These are phyloP conservation scores for Idaea aversata DNA, from an alignment of 2,888 invertebrate species.

Conservation along the genomic window DNA sequence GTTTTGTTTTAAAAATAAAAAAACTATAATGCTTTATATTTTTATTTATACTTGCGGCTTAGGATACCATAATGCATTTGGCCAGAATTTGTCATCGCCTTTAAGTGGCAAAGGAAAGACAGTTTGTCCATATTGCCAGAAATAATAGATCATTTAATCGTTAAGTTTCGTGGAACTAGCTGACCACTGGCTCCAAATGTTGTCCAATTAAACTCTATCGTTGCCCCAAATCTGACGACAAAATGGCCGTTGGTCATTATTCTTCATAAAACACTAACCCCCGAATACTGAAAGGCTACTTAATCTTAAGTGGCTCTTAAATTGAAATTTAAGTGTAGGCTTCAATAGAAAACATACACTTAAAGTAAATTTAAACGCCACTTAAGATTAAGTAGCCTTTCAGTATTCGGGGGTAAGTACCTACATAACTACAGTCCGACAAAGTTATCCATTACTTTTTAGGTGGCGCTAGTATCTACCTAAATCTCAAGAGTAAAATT, in stretches of 20 bases:
- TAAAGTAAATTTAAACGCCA: no score
- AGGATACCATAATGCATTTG: neutral
- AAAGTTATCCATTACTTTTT: neutral
- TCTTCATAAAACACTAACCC: constrained; percentile 35
- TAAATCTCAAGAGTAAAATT: neutral
- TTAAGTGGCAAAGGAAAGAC: neutral
- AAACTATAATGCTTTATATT: no score
- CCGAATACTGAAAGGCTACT: no score
- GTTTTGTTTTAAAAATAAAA: no score
- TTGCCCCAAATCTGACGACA: constrained; percentile 2
- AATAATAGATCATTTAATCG: neutral
- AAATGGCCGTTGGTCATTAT: constrained; percentile 34
- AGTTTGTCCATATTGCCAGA: neutral
- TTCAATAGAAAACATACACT: no score
- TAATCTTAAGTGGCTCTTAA: no score
- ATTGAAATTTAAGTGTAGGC: no score
- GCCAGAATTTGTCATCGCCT: neutral
- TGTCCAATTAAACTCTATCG: constrained; percentile 2
- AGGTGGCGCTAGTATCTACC: neutral
- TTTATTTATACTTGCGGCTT: no score
- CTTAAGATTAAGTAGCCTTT: no score
- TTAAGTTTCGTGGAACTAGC: neutral
- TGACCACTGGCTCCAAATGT: neutral
- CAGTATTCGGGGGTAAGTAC: no score
- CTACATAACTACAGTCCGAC: neutral